Conservation (phyloP, 2,888 invertebrate species). For the Sphaerophoria taeniata region DNA sequence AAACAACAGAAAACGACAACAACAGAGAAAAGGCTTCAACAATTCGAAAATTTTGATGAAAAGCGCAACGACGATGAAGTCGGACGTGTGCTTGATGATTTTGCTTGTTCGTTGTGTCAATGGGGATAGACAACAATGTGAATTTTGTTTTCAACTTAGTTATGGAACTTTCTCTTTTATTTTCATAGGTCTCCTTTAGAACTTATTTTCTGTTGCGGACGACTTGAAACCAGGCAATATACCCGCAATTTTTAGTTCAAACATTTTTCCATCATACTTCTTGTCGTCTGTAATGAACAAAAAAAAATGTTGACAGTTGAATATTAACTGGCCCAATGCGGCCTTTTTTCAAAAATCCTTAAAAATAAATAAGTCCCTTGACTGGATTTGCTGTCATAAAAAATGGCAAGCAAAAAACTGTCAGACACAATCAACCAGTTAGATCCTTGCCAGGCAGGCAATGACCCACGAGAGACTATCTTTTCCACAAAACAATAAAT, state of each 20-base stretch:
- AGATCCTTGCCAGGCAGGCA: neutral
- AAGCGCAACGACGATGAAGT: constrained; percentile 7
- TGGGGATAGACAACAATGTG: neutral
- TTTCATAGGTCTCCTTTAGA: neutral
- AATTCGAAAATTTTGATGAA: constrained; percentile 7
- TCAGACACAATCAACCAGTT: neutral
- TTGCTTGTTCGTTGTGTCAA: constrained; percentile 15
- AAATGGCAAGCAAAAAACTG: neutral
- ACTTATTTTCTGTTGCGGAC: too few relatives aligned
- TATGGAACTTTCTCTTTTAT: neutral
- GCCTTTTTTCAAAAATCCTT: neutral
- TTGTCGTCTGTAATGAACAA: too few relatives aligned
- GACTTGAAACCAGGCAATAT: too few relatives aligned
- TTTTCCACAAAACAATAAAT: constrained; percentile 25
- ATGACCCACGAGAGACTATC: constrained; percentile 10
- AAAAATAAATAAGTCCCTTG: neutral
- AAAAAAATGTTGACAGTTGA: neutral
- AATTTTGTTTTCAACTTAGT: neutral
- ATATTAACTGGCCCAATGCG: neutral
- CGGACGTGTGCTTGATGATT: constrained; percentile 11
- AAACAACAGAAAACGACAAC: neutral
- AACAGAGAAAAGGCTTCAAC: constrained; percentile 5
- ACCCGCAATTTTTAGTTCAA: neutral
- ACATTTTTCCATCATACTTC: neutral
- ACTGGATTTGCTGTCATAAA: neutral